A percentile compares a stretch with the other conserved stretches of the same genome.
These are phyloP conservation scores for Cotesia chilonis DNA, from an alignment of 1,140 invertebrate species.

Conservation along the genomic window DNA sequence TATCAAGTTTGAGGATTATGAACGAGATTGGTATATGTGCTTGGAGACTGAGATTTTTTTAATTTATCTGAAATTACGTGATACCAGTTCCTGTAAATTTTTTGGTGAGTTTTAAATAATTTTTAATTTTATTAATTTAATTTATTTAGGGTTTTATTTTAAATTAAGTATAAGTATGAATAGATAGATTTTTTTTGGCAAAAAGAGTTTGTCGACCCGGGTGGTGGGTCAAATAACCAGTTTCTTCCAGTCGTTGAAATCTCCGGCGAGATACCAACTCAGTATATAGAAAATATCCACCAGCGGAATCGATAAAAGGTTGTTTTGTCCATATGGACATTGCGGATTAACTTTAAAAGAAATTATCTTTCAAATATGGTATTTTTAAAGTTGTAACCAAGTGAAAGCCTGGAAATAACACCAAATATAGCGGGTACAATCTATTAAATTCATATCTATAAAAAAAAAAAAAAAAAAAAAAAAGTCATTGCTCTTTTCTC, in stretches of 20 bases:
- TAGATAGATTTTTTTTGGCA: conserved; percentile 11
- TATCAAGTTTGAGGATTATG: conserved; percentile 9
- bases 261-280: conserved; percentile 29
- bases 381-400: background rate
- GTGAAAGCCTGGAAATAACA: no score
- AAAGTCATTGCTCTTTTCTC: no score
- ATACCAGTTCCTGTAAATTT: conserved; percentile 19
- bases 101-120: conserved; percentile 29
- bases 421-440: no score
- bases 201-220: conserved; percentile 34
- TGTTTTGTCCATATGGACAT: conserved; percentile 17
- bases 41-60: conserved; percentile 19
- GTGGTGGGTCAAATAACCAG: conserved; percentile 45
- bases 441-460: no score
- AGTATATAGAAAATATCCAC: conserved; percentile 28
- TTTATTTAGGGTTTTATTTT: no score
- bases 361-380: conserved; percentile 16
- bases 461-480: no score
- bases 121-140: no score
- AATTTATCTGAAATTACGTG: conserved; percentile 26
- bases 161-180: background rate
- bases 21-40: conserved; percentile 20
- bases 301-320: conserved; percentile 23
- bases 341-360: conserved; percentile 9
- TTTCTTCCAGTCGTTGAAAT: conserved; percentile 53